Evolutionary conservation across 2,797 vertebrate genomes (phyloP).

Genomic region (Mus caroli): DNA sequence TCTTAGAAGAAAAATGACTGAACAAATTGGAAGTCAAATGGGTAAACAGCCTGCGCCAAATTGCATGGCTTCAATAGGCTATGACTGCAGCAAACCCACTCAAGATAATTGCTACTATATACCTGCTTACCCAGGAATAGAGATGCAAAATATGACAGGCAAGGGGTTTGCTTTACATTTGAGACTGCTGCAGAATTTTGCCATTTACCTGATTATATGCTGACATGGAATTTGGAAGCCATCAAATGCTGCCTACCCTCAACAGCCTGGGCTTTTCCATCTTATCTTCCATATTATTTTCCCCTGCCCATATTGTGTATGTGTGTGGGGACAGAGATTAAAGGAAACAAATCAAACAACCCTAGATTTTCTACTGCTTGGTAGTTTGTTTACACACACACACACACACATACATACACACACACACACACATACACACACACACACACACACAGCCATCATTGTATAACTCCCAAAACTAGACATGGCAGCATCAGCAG

Average conservation of each 20-base stretch:
- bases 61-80: neutral
- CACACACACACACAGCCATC: accelerated
- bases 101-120: neutral
- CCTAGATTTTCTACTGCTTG: neutral
- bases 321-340: neutral
- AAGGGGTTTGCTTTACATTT: neutral
- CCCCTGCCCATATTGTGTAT: neutral
- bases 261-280: neutral
- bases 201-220: neutral
- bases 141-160: neutral
- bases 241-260: neutral
- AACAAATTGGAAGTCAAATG: neutral
- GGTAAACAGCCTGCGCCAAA: neutral
- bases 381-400: neutral
- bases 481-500: neutral
- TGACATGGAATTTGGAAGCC: neutral
- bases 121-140: neutral
- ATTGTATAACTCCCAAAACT: neutral
- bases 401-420: accelerated
- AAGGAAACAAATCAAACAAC: neutral
- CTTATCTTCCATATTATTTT: neutral
- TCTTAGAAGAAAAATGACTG: constrained; percentile 38
- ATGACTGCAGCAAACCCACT: neutral
- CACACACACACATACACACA: accelerated
- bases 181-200: neutral